phyloP scores from a whole-genome alignment of 2,113 vertebrate genomes.

The Mastomys natalensis region DNA sequence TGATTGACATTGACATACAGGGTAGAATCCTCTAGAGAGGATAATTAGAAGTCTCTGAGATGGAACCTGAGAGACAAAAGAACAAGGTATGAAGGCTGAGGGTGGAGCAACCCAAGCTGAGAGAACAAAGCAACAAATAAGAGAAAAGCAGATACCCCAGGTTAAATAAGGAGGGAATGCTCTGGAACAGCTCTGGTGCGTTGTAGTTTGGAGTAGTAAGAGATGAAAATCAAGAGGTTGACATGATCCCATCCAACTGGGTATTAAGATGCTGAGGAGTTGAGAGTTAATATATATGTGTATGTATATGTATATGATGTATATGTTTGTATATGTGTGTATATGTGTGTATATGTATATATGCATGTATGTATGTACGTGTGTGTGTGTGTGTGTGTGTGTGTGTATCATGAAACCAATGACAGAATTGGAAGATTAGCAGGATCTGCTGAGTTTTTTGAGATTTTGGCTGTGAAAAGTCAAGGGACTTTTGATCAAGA shows the following conservation, averaged over 20 bases:
- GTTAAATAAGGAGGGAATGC: neutral
- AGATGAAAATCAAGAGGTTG: neutral
- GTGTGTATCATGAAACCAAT: neutral
- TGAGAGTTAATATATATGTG: neutral
- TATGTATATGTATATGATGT: too few species aligned
- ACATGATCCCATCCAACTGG: too few species aligned
- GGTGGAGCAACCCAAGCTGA: neutral
- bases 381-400: neutral
- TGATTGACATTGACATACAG: too few species aligned
- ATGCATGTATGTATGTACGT: neutral
- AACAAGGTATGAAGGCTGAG: neutral
- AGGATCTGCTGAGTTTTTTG: neutral
- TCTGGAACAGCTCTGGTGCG: neutral
- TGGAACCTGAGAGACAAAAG: neutral
- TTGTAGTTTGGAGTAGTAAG: neutral
- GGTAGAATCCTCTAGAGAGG: neutral
- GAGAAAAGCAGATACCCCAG: neutral
- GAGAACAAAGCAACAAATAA: neutral
- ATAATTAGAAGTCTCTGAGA: neutral
- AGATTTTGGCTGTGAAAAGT: neutral
- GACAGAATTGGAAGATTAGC: neutral
- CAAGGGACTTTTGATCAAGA: neutral
- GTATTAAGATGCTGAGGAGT: neutral
- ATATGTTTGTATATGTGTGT: too few species aligned
- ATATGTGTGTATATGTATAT: neutral